A percentile compares a stretch with the other conserved stretches of the same genome.
Conservation (phyloP, 2,888 invertebrate species). For the Dorcus hopei region DNA sequence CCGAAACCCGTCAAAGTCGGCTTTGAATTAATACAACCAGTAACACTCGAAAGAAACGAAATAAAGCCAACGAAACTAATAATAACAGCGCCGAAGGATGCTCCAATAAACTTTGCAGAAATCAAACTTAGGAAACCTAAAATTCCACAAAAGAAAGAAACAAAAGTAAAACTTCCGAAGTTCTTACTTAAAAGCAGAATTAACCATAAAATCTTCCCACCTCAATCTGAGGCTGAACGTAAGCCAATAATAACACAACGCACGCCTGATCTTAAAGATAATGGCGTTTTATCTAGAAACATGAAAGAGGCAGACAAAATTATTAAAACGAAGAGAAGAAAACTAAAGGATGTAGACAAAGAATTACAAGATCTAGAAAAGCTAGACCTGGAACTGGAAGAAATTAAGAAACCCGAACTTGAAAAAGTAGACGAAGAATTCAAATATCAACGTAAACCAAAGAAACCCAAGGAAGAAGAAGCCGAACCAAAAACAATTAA, state of each 20-base stretch:
- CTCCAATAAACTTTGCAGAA: constrained; percentile 59
- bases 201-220: constrained; percentile 52
- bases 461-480: constrained; percentile 26
- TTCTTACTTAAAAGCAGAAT: constrained; percentile 70
- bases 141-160: constrained; percentile 35
- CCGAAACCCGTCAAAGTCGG: constrained; percentile 28
- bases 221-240: constrained; percentile 38
- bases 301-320: constrained; percentile 49
- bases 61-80: constrained; percentile 60
- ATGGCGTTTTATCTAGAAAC: constrained; percentile 51
- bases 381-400: constrained; percentile 46
- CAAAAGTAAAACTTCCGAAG: constrained; percentile 55
- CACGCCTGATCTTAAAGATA: constrained; percentile 41
- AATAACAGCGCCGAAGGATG: constrained; percentile 54
- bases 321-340: constrained; percentile 41
- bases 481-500: constrained; percentile 34
- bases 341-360: constrained; percentile 42
- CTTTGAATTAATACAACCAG: constrained; percentile 45
- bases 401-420: constrained; percentile 43
- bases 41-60: constrained; percentile 61
- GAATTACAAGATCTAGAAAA: constrained; percentile 47
- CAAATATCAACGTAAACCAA: constrained; percentile 28
- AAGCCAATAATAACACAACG: constrained; percentile 41
- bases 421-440: constrained; percentile 44
- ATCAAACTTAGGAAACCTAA: constrained; percentile 59